Evolutionary conservation across 2,797 vertebrate genomes (phyloP), one percentile per base, ranked within the genome.

Genomic region (Acanthis flammea): DNA sequence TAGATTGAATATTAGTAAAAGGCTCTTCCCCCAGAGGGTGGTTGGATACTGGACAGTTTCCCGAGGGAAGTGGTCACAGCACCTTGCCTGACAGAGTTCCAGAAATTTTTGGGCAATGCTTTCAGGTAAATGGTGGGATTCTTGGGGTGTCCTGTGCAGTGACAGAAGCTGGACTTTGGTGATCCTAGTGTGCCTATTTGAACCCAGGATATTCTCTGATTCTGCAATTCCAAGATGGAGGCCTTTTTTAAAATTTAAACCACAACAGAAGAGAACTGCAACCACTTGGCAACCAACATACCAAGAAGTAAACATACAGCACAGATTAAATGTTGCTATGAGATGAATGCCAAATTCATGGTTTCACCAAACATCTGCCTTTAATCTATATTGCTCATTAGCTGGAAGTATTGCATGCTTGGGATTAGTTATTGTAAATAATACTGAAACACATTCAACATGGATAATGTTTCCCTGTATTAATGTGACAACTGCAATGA

Each of bases 351-450:
- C 88, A 92, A 31, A 33, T 81, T 73, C 37, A 66, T 58, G 42
- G 45, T 81, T 86, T 74, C 62, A 83, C 45, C 51, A 65, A 76
- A 81, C 88, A 94, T 85, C 79, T 92, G 67, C 45, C 63, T 73
- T 93, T 62, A 89, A 87, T 93, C 62, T 65, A 19, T 65, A 79
- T 44, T 58, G 63, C 45, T 96, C 53, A 47, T 95, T 93, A 95
- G 45, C 42, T 83, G 35, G 9, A 79, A 87, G 24, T 18, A 73
- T 33, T 76, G 48, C 60, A 58, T 70, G n/a, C 61, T 75, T 70
- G 62, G 77, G 72, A 71, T 80, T 48, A 66, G n/a, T 72, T 90
- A 48, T 41, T 85, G 55, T 80, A 96, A 94, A 88, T 79, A 94
- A 78, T 67, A 55, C 55, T 44, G 48, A 80, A 90, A 83, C 21